Conservation (phyloP, 2,888 invertebrate genomes). For the Galerucella nymphaeae region DNA sequence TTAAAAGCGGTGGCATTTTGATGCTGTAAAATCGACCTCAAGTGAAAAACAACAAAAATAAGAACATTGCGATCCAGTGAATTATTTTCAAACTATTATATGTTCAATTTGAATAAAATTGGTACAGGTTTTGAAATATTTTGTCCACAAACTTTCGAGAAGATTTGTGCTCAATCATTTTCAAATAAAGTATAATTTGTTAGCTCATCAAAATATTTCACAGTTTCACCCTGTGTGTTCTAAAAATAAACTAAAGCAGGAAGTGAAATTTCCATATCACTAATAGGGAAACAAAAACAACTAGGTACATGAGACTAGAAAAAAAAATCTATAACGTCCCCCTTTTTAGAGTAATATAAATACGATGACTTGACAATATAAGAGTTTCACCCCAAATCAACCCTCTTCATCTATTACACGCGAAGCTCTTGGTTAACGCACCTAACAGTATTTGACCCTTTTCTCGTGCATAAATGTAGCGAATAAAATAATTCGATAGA, state of each 20-base stretch:
- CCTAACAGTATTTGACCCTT: conserved; percentile 5
- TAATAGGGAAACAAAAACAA: conserved; percentile 11
- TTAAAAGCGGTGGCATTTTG: no score
- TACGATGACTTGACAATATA: conserved; percentile 12
- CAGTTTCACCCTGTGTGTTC: background rate
- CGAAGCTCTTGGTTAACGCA: background rate
- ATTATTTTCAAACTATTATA: no score
- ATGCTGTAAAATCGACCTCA: no score
- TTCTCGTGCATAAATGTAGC: conserved; percentile 3
- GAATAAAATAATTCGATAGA: background rate
- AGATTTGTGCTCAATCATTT: no score
- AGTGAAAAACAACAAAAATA: no score
- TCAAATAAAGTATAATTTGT: no score
- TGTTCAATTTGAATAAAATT: no score
- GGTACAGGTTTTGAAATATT: no score
- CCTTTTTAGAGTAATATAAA: background rate
- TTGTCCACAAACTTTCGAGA: no score
- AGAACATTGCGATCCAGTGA: no score
- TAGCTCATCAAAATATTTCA: background rate
- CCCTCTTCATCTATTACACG: conserved; percentile 5
- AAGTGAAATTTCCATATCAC: conserved; percentile 5
- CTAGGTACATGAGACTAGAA: background rate
- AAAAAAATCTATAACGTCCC: conserved; percentile 11
- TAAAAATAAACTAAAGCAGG: conserved; percentile 2
- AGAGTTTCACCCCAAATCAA: conserved; percentile 2